Evolutionary conservation across 2,888 invertebrate species (phyloP).

Genomic region (Nematopogon swammerdamellus): DNA sequence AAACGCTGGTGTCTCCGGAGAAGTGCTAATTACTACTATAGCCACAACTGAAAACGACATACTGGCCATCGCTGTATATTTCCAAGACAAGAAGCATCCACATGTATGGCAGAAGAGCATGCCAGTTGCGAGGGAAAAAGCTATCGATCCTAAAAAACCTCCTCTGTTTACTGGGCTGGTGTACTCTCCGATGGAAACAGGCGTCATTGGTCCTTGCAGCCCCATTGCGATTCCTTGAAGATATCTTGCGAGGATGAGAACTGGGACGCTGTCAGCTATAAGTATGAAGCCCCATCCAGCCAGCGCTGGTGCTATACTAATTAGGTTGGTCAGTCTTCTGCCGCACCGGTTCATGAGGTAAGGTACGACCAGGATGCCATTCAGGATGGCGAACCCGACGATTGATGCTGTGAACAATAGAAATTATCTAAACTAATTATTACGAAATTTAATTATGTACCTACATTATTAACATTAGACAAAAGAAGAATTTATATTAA

Average conservation of each 20-base stretch:
- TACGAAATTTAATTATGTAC: not conserved
- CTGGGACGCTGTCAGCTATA: slow-evolving; percentile 28
- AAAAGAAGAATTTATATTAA: not conserved
- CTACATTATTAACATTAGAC: no score
- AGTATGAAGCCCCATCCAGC: slow-evolving; percentile 56
- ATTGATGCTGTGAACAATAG: slow-evolving; percentile 48
- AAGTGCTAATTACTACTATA: slow-evolving; percentile 45
- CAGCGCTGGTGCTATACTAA: slow-evolving; percentile 48
- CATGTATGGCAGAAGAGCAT: slow-evolving; percentile 62
- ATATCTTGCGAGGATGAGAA: slow-evolving; percentile 22
- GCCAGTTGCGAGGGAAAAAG: slow-evolving; percentile 61
- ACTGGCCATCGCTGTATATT: slow-evolving; percentile 51
- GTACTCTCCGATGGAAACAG: slow-evolving; percentile 46
- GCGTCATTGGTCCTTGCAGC: slow-evolving; percentile 43
- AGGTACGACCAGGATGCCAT: slow-evolving; percentile 54
- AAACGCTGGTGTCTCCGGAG: slow-evolving; percentile 67
- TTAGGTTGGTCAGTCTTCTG: slow-evolving; percentile 50
- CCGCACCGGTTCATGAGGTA: slow-evolving; percentile 53
- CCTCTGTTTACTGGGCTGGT: slow-evolving; percentile 60
- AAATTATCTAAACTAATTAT: not conserved
- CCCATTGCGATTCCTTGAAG: slow-evolving; percentile 54
- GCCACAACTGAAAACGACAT: slow-evolving; percentile 45
- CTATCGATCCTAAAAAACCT: slow-evolving; percentile 59
- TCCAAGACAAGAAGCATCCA: slow-evolving; percentile 61
- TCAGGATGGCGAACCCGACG: slow-evolving; percentile 55